Evolutionary conservation across 2,113 vertebrate genomes (phyloP), one percentile per base, ranked within the genome.

Genomic region (Ammospiza nelsoni): DNA sequence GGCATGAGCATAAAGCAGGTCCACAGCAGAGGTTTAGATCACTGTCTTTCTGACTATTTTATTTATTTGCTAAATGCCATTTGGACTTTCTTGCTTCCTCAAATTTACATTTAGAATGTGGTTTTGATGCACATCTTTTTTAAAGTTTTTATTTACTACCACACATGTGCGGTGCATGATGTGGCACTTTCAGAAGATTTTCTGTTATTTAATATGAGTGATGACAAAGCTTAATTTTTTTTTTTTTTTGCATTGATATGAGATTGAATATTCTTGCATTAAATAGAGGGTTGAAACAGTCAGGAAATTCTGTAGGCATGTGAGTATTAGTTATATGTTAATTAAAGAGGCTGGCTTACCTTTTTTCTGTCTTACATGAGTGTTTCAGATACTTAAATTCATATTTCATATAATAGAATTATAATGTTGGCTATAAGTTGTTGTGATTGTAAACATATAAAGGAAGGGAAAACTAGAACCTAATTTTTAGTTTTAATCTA

Each of bases 21-120:
- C 33, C 37, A 63, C 65, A 87, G 9, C 21, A 74, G 35, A 78
- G 5, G 5, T 44, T 41, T 87, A 28, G 29, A 79, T 90, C 44
- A 48, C 44, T 75, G 69, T 31, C 19, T 67, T 75, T 95, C 33
- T 37, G 27, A 11, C 55, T 33, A 49, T 29, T 20, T 17, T 44
- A 44, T 83, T 94, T 90, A 73, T 54, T 76, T 92, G 4, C 12
- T 89, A 54, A 92, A 81, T 59, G 31, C 15, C 15, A 11, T 51
- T 75, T 55, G 19, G 54, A 52, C 12, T n/a, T 41, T 39, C 37
- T 63, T 65, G 2, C 37, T 90, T 74, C n/a, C 28, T n/a, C 15
- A 63, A 37, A 77, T 78, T 84, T 84, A 35, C 23, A 16, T 17
- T 81, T 76, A 52, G 22, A 80, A 7, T 8, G 2, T 52, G 52